Percentiles rank a stretch among this genome's conserved stretches.
Evolutionary conservation across 2,797 vertebrate species (phyloP).

Genomic region (Manis crassicaudata): DNA sequence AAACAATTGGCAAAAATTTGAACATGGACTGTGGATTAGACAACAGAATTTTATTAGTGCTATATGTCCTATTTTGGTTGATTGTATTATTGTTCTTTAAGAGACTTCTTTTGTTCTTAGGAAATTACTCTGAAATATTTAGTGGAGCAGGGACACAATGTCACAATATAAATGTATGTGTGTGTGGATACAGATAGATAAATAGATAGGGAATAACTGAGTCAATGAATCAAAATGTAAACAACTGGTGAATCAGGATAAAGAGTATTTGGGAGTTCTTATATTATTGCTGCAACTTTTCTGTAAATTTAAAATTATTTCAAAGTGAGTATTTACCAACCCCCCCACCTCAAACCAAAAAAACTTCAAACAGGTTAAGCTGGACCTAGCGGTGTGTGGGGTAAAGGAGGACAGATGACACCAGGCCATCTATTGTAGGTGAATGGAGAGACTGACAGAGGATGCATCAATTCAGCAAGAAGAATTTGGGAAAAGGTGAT

Average conservation of each 20-base stretch:
- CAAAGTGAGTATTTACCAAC: not conserved
- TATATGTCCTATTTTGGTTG: not conserved
- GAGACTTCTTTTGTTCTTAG: slow-evolving; percentile 1
- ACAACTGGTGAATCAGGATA: not conserved
- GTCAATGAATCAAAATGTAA: slow-evolving; percentile 30
- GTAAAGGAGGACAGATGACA: not conserved
- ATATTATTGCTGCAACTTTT: not conserved
- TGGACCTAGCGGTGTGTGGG: not conserved
- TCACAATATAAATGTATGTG: not conserved
- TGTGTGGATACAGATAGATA: not conserved
- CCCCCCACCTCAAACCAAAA: not conserved
- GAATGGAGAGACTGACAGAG: not conserved
- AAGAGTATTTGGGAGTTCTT: not conserved
- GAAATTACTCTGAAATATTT: slow-evolving; percentile 20
- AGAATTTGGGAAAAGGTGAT: not conserved
- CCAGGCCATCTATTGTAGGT: not conserved
- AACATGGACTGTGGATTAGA: not conserved
- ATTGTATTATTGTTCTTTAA: slow-evolving; percentile 11
- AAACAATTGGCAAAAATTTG: not conserved
- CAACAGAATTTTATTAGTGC: not conserved
- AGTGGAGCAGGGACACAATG: not conserved
- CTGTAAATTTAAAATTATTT: slow-evolving; percentile 47
- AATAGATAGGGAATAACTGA: not conserved
- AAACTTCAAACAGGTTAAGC: not conserved
- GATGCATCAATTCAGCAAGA: not conserved